These are phyloP conservation scores for Macroglossus sobrinus DNA, from an alignment of 2,113 vertebrate genomes.

Conservation along the genomic window DNA sequence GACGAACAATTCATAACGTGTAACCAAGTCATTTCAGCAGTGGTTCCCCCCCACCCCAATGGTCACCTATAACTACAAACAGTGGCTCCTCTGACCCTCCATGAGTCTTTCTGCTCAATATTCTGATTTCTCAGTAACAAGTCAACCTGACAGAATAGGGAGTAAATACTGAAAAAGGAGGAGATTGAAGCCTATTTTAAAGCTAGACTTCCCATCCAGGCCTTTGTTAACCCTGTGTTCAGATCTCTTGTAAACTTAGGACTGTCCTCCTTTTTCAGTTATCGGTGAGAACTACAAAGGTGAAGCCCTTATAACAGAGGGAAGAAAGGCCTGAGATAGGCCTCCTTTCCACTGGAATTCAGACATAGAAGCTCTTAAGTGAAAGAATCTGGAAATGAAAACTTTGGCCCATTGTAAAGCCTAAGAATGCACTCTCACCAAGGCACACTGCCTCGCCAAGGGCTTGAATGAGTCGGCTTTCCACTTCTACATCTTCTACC, in stretches of 20 bases:
- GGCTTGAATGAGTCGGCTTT: slow-evolving; percentile 1
- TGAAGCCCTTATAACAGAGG: neutral
- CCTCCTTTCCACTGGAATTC: neutral
- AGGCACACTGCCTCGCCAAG: neutral
- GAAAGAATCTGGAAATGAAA: slow-evolving; percentile 27
- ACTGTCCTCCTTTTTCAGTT: neutral
- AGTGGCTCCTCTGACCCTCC: neutral
- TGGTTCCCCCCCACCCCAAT: neutral
- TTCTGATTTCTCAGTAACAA: neutral
- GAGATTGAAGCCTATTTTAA: neutral
- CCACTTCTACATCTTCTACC: slow-evolving; percentile 51
- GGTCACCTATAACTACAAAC: neutral
- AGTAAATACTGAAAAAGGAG: neutral
- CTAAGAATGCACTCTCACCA: slow-evolving; percentile 49
- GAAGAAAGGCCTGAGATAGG: neutral
- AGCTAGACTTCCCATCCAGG: neutral
- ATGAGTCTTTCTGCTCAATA: neutral
- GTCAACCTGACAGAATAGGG: neutral
- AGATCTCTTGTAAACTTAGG: neutral
- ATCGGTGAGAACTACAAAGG: neutral
- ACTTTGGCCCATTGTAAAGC: neutral
- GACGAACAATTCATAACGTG: neutral
- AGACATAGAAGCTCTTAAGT: neutral
- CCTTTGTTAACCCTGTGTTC: neutral
- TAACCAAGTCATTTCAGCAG: neutral